Evolutionary conservation across 2,113 vertebrate genomes (phyloP), one percentile per base, ranked within the genome.

Genomic region (Oryzias woworae): DNA sequence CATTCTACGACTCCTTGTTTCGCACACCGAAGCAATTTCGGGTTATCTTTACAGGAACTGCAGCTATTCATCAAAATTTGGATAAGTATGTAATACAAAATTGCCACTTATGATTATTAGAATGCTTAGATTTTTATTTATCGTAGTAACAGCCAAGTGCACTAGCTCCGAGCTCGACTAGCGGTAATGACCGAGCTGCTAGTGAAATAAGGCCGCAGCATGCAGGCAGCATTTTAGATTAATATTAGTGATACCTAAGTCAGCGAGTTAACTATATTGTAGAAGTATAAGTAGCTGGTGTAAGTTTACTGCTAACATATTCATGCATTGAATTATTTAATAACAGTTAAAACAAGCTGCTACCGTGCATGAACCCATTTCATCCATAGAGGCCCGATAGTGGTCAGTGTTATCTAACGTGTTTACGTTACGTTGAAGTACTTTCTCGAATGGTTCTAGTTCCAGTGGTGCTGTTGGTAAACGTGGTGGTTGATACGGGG

Each of bases 161-260:
- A 24, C 57, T 60, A 64, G 56, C 61, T 31, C 17, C 65, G 44
- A 62, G 63, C 69, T 48, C 58, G 10, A 70, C 58, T 73, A 83
- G 71, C 71, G 36, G 47, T 45, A 52, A 36, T 54, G 44, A 41
- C 17, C 31, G n/a, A 66, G 62, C 41, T 66, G 31, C 59, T 36
- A 12, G 36, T 36, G 36, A 12, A 36, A 18, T 23, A 23, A 82
- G 85, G 85, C 87, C 82, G 58, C 74, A 42, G 54, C 74, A 16
- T 77, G 46, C 36, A 56, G 22, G 16, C 15, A 18, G 31, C 22
- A 16, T 18, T 28, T 62, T 49, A 23, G 15, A 18, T 41, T 70
- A 4, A 47, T 41, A 17, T 15, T 14, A 14, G 2, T 7, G 23
- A 14, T 2, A 14, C 8, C 14, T 48, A 46, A 7, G n/a, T 0